Base-by-base conservation (phyloP, 2,888 invertebrate species). In the Labia minor region DNA sequence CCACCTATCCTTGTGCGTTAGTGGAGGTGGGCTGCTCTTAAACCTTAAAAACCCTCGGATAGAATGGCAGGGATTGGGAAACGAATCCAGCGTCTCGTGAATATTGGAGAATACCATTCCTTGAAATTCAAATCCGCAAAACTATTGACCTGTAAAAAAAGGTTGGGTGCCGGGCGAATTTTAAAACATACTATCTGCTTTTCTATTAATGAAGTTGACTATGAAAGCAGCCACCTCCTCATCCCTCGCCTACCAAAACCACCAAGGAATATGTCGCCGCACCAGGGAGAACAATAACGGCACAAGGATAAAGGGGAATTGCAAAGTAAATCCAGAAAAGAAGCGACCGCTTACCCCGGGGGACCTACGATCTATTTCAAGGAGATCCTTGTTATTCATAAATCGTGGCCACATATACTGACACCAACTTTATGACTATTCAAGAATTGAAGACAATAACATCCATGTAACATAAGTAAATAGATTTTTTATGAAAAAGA, bases 31-130 rank as follows among this genome's bases (percentile, higher is more conserved):
- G 49, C 14, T 14, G 49, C n/a, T 49, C 49, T 49, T 49, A 49
- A 49, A 49, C 49, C 49, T 49, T 49, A 49, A 49, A 49, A 49
- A 49, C 49, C 49, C n/a, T n/a, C 3, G 49, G n/a, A 49, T 10
- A 49, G 49, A 49, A 49, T 49, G 49, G 49, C 49, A 49, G 49
- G 49, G 49, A 49, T 49, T 49, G 49, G 49, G 49, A 49, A 49
- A 49, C 49, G 49, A 49, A 49, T 49, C 49, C 49, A 49, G 16
- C n/a, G 49, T 16, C 49, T 49, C 49, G 49, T 49, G 49, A 49
- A 49, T 49, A 49, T 49, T 49, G 49, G 49, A 49, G 49, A n/a
- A 49, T 3, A 11, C 49, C 49, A 8, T 49, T 10, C 49, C 2
- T 49, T 49, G 49, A 49, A 49, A 49, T 49, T 49, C 49, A 49